Percentiles rank a stretch among this genome's conserved stretches.
Conservation (phyloP, 2,113 vertebrate genomes). For the Oreocharis arfaki region DNA sequence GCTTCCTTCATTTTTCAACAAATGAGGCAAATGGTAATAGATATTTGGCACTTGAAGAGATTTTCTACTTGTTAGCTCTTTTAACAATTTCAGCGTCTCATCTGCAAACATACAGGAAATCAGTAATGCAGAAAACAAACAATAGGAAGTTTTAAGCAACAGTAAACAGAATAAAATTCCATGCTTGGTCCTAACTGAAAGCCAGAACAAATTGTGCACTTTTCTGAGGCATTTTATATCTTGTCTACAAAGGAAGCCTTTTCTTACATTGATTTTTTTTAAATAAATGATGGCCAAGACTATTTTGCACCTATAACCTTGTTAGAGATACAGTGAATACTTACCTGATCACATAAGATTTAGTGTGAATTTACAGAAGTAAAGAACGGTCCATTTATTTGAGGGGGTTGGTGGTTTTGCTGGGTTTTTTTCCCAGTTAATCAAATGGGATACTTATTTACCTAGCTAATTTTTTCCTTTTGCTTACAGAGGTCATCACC, state of each 20-base stretch:
- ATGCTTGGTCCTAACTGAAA: not conserved
- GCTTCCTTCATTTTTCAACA: conserved; percentile 94
- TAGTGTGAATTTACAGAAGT: not conserved
- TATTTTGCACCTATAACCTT: not conserved
- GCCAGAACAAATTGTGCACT: not conserved
- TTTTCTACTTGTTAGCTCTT: conserved; percentile 89
- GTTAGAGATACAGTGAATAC: not conserved
- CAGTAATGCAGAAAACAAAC: not conserved
- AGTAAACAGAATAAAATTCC: not conserved
- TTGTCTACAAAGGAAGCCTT: not conserved
- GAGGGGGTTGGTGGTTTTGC: not conserved
- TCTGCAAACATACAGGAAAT: conserved; percentile 73
- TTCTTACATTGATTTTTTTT: not conserved
- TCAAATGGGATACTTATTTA: not conserved
- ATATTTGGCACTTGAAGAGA: conserved; percentile 97
- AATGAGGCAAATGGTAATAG: conserved; percentile 98
- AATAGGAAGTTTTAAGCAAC: not conserved
- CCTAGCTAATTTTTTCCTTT: not conserved
- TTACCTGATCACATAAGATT: not conserved
- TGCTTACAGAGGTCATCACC: not conserved
- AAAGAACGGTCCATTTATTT: not conserved
- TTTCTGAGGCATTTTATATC: not conserved
- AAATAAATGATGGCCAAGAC: not conserved
- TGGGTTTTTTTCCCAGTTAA: accelerated
- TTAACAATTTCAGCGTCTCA: conserved; percentile 92